phyloP scores from a whole-genome alignment of 2,113 vertebrate genomes.

The Naja naja region DNA sequence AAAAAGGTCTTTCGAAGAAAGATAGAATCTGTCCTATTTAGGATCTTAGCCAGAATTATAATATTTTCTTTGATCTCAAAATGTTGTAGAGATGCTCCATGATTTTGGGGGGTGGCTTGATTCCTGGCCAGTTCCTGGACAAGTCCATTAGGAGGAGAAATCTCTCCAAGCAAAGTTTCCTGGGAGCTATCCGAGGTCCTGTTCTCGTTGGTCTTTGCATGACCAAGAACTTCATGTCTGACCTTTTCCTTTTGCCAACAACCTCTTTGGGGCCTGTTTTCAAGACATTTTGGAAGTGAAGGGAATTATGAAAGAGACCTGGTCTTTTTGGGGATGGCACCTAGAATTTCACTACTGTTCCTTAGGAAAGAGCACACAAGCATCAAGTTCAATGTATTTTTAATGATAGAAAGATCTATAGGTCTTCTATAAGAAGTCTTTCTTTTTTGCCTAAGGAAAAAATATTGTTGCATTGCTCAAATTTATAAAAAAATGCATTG shows the following conservation, averaged over 20 bases:
- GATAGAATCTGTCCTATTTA: background rate
- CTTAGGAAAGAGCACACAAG: background rate
- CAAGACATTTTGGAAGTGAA: background rate
- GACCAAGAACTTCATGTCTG: background rate
- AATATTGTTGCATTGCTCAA: background rate
- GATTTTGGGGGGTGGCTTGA: background rate
- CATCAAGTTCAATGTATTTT: background rate
- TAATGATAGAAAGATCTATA: background rate
- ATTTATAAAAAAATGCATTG: background rate
- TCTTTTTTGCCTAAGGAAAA: background rate
- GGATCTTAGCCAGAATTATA: background rate
- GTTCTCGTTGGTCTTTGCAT: background rate
- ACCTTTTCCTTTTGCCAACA: background rate
- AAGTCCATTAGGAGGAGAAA: background rate
- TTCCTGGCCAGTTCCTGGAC: background rate
- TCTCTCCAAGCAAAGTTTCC: background rate
- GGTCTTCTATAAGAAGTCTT: background rate
- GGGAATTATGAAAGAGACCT: background rate
- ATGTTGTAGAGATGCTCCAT: background rate
- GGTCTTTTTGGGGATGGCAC: background rate
- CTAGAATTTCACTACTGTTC: background rate
- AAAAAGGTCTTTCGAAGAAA: background rate
- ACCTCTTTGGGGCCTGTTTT: background rate
- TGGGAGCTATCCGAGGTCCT: background rate
- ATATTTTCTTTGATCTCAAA: background rate